A percentile compares a stretch with the other conserved stretches of the same genome.
Conservation (phyloP, 2,113 vertebrate genomes). For the Dipodomys ordii region DNA sequence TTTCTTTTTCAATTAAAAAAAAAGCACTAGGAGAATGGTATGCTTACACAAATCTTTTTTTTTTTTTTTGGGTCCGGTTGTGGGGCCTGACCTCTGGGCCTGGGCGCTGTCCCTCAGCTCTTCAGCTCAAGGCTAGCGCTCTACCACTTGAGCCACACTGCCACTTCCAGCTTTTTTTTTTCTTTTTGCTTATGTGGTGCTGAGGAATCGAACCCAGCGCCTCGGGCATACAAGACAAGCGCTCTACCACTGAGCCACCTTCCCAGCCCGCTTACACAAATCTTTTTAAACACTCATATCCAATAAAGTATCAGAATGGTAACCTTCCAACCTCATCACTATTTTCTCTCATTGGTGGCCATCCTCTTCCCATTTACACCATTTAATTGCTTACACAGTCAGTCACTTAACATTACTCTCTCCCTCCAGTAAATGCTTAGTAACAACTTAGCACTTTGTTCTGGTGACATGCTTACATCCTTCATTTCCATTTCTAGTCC, state of each 20-base stretch:
- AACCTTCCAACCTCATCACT: neutral
- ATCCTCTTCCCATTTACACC: neutral
- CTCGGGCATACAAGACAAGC: too few species aligned
- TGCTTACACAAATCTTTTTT: neutral
- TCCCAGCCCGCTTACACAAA: neutral
- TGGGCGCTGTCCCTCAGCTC: too few species aligned
- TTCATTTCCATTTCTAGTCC: conserved; percentile 8
- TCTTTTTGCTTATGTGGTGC: too few species aligned
- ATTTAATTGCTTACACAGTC: conserved; percentile 7
- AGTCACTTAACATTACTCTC: conserved; percentile 35
- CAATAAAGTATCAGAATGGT: neutral
- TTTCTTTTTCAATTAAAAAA: conserved; percentile 44
- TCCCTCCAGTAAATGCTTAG: conserved; percentile 26
- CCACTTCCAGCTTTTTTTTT: too few species aligned
- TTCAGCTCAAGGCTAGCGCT: too few species aligned
- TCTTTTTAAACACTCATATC: conserved; percentile 1
- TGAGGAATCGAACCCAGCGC: too few species aligned
- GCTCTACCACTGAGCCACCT: too few species aligned
- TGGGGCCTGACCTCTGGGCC: too few species aligned
- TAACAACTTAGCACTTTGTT: conserved; percentile 54
- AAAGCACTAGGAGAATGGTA: neutral
- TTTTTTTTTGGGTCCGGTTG: too few species aligned
- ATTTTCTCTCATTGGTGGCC: neutral
- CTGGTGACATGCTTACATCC: conserved; percentile 22
- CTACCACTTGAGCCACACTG: too few species aligned